Evolutionary conservation across 2,797 vertebrate genomes (phyloP).

Genomic region (Coregonus sp.): DNA sequence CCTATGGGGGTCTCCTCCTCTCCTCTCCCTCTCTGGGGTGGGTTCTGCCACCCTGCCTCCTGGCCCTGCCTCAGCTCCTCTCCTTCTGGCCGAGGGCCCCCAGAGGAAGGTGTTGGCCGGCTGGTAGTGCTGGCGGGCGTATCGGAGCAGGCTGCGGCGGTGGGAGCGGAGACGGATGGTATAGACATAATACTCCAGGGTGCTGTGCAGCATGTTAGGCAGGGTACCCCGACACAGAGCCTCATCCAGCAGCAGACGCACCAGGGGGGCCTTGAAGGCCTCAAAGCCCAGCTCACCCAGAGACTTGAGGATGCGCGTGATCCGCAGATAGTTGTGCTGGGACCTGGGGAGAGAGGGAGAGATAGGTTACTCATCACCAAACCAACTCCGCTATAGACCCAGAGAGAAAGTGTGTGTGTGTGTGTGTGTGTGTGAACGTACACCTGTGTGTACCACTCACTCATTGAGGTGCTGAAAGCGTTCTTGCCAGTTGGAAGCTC

Average conservation of each 20-base stretch:
- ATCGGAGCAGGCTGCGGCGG: conserved; percentile 88
- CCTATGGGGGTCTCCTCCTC: conserved; percentile 42
- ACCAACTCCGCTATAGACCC: neutral
- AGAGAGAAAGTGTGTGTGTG: neutral
- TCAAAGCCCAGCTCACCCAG: conserved; percentile 96
- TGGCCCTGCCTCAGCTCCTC: conserved; percentile 64
- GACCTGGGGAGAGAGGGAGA: conserved; percentile 75
- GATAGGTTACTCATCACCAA: neutral
- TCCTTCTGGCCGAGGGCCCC: conserved; percentile 83
- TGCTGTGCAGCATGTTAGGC: conserved; percentile 93
- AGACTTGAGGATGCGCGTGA: conserved; percentile 97
- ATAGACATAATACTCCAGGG: conserved; percentile 95
- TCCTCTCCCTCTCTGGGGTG: conserved; percentile 61
- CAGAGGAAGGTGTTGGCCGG: conserved; percentile 93
- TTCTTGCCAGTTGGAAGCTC: conserved; percentile 91
- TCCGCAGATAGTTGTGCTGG: conserved; percentile 97
- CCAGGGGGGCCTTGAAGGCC: conserved; percentile 90
- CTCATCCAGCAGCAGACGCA: conserved; percentile 91
- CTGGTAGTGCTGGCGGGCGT: conserved; percentile 85
- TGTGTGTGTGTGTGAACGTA: conserved; percentile 14
- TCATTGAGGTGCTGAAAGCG: conserved; percentile 97
- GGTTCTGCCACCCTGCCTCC: conserved; percentile 59
- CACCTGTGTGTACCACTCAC: conserved; percentile 72
- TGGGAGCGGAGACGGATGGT: conserved; percentile 88
- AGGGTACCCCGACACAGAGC: conserved; percentile 87